Percentiles rank a stretch among this genome's conserved stretches.
These are phyloP conservation scores for Mastomys coucha DNA, from an alignment of 2,113 vertebrate genomes.

Conservation along the genomic window DNA sequence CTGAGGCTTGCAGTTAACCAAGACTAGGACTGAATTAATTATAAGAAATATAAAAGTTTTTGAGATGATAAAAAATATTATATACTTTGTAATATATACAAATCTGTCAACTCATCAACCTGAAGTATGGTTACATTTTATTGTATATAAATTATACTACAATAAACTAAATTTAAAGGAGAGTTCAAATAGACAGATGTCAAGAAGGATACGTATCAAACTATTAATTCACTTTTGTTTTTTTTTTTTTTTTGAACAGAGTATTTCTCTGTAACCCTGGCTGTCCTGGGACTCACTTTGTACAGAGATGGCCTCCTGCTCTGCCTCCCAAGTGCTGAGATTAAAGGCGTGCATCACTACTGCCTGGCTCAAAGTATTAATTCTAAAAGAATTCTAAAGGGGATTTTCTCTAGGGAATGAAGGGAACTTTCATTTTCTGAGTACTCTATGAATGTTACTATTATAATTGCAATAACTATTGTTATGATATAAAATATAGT, in stretches of 20 bases:
- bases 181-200: background rate
- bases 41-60: background rate
- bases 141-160: slow-evolving; percentile 22
- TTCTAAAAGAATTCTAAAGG: background rate
- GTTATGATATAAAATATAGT: background rate
- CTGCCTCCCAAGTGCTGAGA: background rate
- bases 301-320: too few relatives aligned
- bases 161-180: slow-evolving; percentile 15
- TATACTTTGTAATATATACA: background rate
- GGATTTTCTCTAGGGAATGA: background rate
- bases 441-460: background rate
- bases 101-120: background rate
- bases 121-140: background rate
- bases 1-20: background rate
- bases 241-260: background rate
- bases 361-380: background rate
- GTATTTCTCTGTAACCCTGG: background rate
- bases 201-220: slow-evolving; percentile 5
- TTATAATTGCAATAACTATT: background rate
- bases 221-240: background rate
- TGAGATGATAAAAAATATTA: background rate
- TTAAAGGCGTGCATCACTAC: background rate
- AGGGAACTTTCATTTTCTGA: slow-evolving; percentile 3
- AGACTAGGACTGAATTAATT: background rate
- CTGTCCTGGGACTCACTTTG: background rate